Evolutionary conservation across 2,113 vertebrate genomes (phyloP), one percentile per base, ranked within the genome.

Genomic region (Serilophus lunatus): DNA sequence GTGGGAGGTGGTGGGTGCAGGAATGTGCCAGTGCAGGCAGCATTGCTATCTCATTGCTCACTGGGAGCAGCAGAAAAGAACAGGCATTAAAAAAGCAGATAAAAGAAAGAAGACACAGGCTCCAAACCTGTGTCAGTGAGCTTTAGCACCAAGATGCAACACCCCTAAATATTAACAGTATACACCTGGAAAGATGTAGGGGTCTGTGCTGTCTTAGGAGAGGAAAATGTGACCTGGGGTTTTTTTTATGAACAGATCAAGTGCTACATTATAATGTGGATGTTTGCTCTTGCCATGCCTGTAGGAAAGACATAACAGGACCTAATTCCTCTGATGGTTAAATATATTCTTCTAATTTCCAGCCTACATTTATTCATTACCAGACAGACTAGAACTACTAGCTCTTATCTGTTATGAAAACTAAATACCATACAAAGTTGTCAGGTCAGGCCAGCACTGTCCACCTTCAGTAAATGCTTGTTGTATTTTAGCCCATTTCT

Each of bases 1-100:
- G 92, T 96, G 92, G 95, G 94, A 94, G 90, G 88, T 12, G 13
- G 92, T 90, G 94, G 86, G 88, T 75, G 85, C 76, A 92, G 90
- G 92, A 96, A 96, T 92, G 92, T 36, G 56, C 9, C 13, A 59
- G 71, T 13, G 54, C 74, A 70, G 60, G 82, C 78, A 77, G 57
- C 76, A 20, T 49, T 75, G 77, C 83, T 51, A 22, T 64, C 80
- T 24, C 40, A 10, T 42, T 47, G 50, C 85, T 95, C 75, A 23
- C 16, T 19, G 68, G 57, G 78, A 89, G 53, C 61, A 51, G 61
- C 40, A 86, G 91, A 33, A 77, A 44, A 68, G 61, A 87, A 42
- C 33, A 79, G 53, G 35, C 84, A 13, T 24, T 35, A 0, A 16
- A 63, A 88, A 79, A 40, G 18, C 35, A 70, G 60, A 83, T 38